Conservation (phyloP, 2,888 invertebrate genomes). For the Endotricha flammealis region DNA sequence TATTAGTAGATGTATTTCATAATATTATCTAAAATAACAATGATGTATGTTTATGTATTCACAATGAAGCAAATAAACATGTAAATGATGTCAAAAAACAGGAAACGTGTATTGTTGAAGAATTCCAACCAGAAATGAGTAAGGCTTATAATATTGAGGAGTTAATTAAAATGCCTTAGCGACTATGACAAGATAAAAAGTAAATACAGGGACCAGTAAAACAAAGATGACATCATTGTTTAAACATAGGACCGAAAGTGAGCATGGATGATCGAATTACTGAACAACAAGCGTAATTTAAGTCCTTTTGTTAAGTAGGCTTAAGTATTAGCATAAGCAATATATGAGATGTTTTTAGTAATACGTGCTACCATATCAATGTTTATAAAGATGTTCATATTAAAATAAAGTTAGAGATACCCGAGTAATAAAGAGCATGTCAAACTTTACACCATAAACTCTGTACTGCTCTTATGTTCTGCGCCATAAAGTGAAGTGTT, state of each 20-base stretch:
- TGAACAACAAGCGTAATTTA: constrained; percentile 30
- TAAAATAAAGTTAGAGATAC: too few species aligned
- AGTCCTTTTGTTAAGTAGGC: constrained; percentile 1
- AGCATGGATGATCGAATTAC: constrained; percentile 41
- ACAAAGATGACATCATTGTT: constrained; percentile 52
- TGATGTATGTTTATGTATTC: too few species aligned
- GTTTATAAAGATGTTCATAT: too few species aligned
- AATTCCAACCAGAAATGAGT: constrained; percentile 9
- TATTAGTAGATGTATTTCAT: too few species aligned
- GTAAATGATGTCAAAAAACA: constrained; percentile 8
- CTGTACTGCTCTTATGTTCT: too few species aligned
- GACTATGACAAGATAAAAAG: constrained; percentile 39
- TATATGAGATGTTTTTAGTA: background rate
- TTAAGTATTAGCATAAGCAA: background rate
- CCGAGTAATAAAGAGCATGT: too few species aligned
- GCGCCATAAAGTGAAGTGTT: too few species aligned
- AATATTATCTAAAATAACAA: too few species aligned
- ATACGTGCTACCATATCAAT: background rate
- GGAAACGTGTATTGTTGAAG: constrained; percentile 3
- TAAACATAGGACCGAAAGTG: constrained; percentile 40
- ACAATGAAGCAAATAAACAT: background rate
- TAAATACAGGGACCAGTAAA: constrained; percentile 41
- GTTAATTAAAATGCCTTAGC: constrained; percentile 18
- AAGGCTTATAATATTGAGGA: constrained; percentile 6
- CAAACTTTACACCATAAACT: too few species aligned